Evolutionary conservation across 2,797 vertebrate genomes (phyloP).

Genomic region (Sebastes dallii): DNA sequence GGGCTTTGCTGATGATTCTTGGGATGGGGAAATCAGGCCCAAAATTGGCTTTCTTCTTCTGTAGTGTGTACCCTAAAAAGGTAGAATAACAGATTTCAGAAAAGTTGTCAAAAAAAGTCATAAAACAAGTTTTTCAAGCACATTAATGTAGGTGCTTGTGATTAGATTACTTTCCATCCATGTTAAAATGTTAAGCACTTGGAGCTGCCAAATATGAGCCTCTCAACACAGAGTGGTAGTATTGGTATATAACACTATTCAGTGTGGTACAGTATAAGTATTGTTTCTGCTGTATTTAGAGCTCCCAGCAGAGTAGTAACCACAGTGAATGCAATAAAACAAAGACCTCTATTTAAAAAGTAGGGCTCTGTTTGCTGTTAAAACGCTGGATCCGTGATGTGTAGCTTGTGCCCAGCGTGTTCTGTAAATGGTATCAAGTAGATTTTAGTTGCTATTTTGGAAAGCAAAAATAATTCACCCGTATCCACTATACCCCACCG

Average conservation of each 20-base stretch:
- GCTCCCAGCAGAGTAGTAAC: conserved; percentile 70
- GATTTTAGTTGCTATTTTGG: conserved; percentile 52
- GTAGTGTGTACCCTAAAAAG: no score
- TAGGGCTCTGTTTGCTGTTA: conserved; percentile 63
- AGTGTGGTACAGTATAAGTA: conserved; percentile 63
- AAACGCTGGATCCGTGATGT: conserved; percentile 50
- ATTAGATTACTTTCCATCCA: conserved; percentile 22
- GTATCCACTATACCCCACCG: conserved; percentile 27
- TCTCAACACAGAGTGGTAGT: conserved; percentile 24
- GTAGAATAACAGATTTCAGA: background rate
- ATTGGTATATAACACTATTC: conserved; percentile 39
- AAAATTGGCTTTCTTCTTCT: no score
- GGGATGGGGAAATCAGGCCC: no score
- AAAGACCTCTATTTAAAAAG: conserved; percentile 67
- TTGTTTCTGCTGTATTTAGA: conserved; percentile 69
- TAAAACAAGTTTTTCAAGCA: conserved; percentile 1
- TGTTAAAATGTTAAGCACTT: conserved; percentile 26
- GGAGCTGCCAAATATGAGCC: conserved; percentile 31
- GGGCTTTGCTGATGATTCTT: no score
- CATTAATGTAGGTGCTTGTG: background rate
- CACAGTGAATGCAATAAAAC: conserved; percentile 68
- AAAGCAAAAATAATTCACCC: conserved; percentile 28
- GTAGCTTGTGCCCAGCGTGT: conserved; percentile 36
- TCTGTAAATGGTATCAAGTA: conserved; percentile 52
- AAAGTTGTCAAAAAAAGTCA: background rate